phyloP scores from a whole-genome alignment of 1,140 invertebrate genomes.

The Aphidius gifuensis region DNA sequence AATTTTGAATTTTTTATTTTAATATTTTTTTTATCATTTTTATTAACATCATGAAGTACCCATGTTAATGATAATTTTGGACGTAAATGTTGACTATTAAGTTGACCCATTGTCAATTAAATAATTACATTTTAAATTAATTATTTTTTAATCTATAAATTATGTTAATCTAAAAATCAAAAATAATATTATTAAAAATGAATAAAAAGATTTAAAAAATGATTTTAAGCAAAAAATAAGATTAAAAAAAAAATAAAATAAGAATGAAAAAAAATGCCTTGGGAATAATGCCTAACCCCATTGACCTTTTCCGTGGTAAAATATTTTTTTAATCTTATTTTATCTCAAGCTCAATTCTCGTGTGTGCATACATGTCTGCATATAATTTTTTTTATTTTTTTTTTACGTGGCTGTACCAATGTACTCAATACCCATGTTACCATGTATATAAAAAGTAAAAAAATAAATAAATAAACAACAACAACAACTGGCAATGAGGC shows the following conservation, averaged over 20 bases:
- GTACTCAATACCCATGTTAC: neutral
- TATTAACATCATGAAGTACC: slow-evolving; percentile 53
- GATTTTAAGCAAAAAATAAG: neutral
- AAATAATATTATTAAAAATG: neutral
- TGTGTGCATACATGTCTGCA: too few relatives aligned
- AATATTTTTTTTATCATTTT: slow-evolving; percentile 11
- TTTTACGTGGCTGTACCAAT: too few relatives aligned
- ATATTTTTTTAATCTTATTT: neutral
- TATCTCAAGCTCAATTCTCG: too few relatives aligned
- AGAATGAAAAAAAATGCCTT: slow-evolving; percentile 1
- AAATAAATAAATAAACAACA: neutral
- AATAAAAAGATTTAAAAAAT: neutral
- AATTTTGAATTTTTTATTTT: slow-evolving; percentile 34
- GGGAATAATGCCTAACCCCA: slow-evolving; percentile 32
- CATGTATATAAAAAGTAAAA: neutral
- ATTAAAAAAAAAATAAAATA: neutral
- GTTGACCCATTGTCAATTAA: slow-evolving; percentile 55
- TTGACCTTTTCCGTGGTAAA: slow-evolving; percentile 21
- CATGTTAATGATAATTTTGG: slow-evolving; percentile 70
- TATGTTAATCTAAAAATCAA: slow-evolving; percentile 35
- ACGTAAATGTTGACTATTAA: slow-evolving; percentile 56
- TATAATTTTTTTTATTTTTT: too few relatives aligned
- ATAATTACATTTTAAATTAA: slow-evolving; percentile 41
- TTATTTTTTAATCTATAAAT: slow-evolving; percentile 43
- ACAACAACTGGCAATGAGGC: slow-evolving; percentile 5